phyloP scores from a whole-genome alignment of 1,140 invertebrate species.

The Cylas formicarius region DNA sequence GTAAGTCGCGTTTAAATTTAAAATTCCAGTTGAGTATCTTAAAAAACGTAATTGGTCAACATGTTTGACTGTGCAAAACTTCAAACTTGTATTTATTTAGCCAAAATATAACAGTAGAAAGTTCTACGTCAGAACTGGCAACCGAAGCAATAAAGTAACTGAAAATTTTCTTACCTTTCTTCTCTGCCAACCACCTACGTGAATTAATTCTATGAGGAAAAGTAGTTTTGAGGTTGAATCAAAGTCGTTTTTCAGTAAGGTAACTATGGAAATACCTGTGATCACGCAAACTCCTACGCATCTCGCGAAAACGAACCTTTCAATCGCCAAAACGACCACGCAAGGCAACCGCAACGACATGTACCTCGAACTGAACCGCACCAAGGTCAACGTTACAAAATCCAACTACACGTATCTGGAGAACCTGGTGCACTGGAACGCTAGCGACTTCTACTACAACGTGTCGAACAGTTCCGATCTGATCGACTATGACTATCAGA shows the following conservation, averaged over 20 bases:
- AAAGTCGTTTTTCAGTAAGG: slow-evolving; percentile 20
- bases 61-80: no score
- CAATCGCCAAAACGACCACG: slow-evolving; percentile 18
- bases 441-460: slow-evolving; percentile 32
- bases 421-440: slow-evolving; percentile 29
- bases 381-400: slow-evolving; percentile 22
- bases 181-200: no score
- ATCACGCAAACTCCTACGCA: slow-evolving; percentile 37
- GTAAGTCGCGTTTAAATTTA: no score
- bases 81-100: no score
- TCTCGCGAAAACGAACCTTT: slow-evolving; percentile 28
- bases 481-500: slow-evolving; percentile 39
- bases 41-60: no score
- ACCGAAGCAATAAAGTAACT: no score
- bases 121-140: no score
- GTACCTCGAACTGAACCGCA: slow-evolving; percentile 15
- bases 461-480: slow-evolving; percentile 31
- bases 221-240: no score
- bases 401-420: slow-evolving; percentile 20
- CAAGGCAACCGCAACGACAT: slow-evolving; percentile 9
- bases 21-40: no score
- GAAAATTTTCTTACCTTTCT: no score
- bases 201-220: no score
- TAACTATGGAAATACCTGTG: slow-evolving; percentile 41
- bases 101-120: no score